Evolutionary conservation across 2,888 invertebrate genomes (phyloP).

Genomic region (Habrosyne pyritoides): DNA sequence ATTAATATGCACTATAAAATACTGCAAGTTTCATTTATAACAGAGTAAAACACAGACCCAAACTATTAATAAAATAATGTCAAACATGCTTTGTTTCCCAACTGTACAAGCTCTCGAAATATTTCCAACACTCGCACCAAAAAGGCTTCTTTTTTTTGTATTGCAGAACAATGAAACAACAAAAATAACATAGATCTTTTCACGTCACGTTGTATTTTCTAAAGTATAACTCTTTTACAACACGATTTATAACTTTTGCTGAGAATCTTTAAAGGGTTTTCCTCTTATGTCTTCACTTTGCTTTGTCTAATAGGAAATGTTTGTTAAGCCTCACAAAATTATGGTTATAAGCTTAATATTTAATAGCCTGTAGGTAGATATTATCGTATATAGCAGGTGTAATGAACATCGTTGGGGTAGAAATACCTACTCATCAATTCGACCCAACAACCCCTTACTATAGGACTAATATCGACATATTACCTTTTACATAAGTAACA

Average conservation of each 20-base stretch:
- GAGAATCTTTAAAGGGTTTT: conserved; percentile 6
- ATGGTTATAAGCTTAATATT: no score
- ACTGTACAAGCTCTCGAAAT: neutral
- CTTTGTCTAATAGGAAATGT: conserved; percentile 28
- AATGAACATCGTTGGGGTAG: no score
- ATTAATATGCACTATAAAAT: neutral
- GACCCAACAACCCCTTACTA: no score
- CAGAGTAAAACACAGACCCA: neutral
- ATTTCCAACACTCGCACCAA: neutral
- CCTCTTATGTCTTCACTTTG: conserved; percentile 5
- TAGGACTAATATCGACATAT: no score
- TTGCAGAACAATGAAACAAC: neutral
- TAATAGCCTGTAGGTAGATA: no score
- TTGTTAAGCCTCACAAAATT: conserved; percentile 16
- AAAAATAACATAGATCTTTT: conserved; percentile 6
- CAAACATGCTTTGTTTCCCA: neutral
- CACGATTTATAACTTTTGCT: conserved; percentile 8
- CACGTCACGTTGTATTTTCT: conserved; percentile 6
- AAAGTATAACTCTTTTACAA: conserved; percentile 10
- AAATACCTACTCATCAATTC: no score
- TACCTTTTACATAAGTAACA: no score
- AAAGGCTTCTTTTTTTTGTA: neutral
- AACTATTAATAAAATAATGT: neutral
- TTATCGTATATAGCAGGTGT: no score
- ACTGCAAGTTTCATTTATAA: neutral